Conservation (phyloP, 2,797 vertebrate genomes). For the Morelia viridis region DNA sequence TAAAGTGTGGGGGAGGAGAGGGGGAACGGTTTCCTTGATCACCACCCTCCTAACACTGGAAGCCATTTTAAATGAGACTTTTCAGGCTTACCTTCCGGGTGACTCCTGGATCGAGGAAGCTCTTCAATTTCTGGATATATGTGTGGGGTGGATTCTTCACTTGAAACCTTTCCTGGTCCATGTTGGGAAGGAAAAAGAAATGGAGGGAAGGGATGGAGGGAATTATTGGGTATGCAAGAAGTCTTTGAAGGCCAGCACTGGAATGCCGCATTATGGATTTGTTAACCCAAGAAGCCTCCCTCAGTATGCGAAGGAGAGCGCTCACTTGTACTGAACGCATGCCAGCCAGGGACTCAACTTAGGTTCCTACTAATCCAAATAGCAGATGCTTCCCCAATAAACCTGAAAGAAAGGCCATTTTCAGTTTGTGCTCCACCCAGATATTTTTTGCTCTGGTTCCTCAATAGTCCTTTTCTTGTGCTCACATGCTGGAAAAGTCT, state of each 20-base stretch:
- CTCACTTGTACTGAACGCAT: not conserved
- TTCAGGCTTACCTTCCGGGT: constrained; percentile 73
- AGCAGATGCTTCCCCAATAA: constrained; percentile 16
- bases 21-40: no score
- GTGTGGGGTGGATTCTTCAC: constrained; percentile 81
- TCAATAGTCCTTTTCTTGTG: not conserved
- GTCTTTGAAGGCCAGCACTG: not conserved
- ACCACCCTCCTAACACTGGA: not conserved
- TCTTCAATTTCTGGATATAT: constrained; percentile 79
- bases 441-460: not conserved
- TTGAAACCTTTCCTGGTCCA: constrained; percentile 77
- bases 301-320: not conserved
- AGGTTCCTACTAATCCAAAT: not conserved
- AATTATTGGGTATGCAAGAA: not conserved
- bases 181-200: not conserved
- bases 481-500: not conserved
- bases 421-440: not conserved
- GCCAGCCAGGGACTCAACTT: not conserved
- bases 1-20: not conserved
- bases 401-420: not conserved
- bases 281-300: not conserved
- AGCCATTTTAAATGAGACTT: not conserved
- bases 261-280: not conserved
- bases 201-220: no score
- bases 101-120: constrained; percentile 77